Evolutionary conservation across 2,113 vertebrate genomes (phyloP), one percentile per base, ranked within the genome.

Genomic region (Rhynchomys soricoides): DNA sequence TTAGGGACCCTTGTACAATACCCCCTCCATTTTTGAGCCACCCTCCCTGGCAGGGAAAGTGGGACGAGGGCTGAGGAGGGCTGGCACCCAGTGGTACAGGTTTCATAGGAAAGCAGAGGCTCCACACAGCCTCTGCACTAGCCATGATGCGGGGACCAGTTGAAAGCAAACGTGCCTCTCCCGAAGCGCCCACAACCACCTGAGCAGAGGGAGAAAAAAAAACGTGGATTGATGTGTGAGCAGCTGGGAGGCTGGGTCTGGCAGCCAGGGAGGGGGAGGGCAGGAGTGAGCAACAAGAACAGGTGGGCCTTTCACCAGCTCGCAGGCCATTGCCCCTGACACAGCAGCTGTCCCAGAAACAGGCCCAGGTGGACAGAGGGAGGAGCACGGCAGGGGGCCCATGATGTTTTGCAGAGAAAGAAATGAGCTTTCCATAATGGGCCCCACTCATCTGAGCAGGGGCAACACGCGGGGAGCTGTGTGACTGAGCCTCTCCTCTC

Each of bases 301-400:
- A 97, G 97, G 97, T 97, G 97, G 95, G 40, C 95, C 87, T 97
- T 96, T 96, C 95, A 96, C 31, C 26, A 71, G 95, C 95, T 79
- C 79, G 55, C 70, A 4, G 40, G 79, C 96, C 79, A 17, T 62
- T 34, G 59, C 89, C 81, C 86, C 93, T 89, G 87, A 77, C 96
- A 92, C 31, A 74, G 95, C 94, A 95, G 92, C 97, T 98, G 97
- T 88, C 96, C 97, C 97, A 98, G 97, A 98, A 97, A 97, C 92
- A 13, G 83, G 88, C 87, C 93, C 95, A 86, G 89, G 94, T 87
- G 95, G 89, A 93, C 95, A 0, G 82, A 93, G 85, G 34, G 37
- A 73, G 43, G 71, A 37, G 29, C 92, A 12, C 95, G 21, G 95
- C 37, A 9, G 96, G 97, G 73, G 74, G 73, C 40, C 59, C 40